These are phyloP conservation scores for Brachyptera putata DNA, from an alignment of 2,888 invertebrate species.

Conservation along the genomic window DNA sequence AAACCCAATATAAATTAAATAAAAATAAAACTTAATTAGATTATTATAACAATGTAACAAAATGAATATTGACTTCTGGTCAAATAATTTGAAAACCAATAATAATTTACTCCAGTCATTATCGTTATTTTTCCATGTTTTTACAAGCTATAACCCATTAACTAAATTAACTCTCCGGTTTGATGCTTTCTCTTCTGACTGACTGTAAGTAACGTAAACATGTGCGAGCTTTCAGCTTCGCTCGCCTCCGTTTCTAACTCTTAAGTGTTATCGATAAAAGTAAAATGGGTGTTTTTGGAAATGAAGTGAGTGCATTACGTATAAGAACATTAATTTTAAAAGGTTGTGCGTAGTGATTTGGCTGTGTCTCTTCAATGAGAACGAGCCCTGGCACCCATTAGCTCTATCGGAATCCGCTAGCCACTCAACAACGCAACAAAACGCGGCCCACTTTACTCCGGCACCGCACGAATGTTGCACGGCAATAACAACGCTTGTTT, in stretches of 20 bases:
- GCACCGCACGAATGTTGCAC: neutral
- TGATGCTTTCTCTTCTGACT: constrained; percentile 1
- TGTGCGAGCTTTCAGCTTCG: neutral
- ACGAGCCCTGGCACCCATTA: constrained; percentile 8
- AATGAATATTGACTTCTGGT: too few relatives aligned
- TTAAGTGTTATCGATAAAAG: constrained; percentile 21
- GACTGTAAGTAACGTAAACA: constrained; percentile 16
- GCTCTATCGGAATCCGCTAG: constrained; percentile 20
- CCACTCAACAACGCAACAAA: constrained; percentile 15
- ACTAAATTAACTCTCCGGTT: neutral
- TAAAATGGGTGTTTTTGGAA: constrained; percentile 19
- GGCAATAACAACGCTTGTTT: constrained; percentile 8
- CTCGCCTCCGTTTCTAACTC: neutral
- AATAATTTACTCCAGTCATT: too few relatives aligned
- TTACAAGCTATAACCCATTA: neutral
- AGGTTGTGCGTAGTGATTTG: constrained; percentile 23
- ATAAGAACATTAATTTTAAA: constrained; percentile 23
- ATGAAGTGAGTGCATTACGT: constrained; percentile 22
- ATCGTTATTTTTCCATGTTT: too few relatives aligned
- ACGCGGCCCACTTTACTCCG: constrained; percentile 12
- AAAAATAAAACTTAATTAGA: too few relatives aligned
- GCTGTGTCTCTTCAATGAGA: constrained; percentile 14
- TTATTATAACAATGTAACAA: too few relatives aligned
- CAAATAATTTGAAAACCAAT: too few relatives aligned
- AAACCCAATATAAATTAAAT: too few relatives aligned